A percentile compares a stretch with the other conserved stretches of the same genome.
Conservation (phyloP, 1,140 invertebrate genomes). For the Hylaeus volcanicus region DNA sequence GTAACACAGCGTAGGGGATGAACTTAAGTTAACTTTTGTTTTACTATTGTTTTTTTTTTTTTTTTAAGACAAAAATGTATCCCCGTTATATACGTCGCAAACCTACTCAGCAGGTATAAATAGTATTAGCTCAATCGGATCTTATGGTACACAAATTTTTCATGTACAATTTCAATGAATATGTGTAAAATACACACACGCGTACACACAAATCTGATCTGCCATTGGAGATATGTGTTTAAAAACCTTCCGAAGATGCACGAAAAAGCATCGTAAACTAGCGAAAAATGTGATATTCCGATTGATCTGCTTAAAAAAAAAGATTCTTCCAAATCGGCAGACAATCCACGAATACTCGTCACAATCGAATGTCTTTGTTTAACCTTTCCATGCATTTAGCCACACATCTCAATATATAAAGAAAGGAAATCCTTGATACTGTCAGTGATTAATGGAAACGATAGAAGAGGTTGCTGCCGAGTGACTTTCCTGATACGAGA, state of each 20-base stretch:
- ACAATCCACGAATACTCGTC: conserved; percentile 51
- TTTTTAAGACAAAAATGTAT: conserved; percentile 45
- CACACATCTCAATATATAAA: conserved; percentile 54
- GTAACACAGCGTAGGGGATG: conserved; percentile 42
- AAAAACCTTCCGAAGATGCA: conserved; percentile 64
- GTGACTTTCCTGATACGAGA: conserved; percentile 86
- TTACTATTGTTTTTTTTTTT: background rate
- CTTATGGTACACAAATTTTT: conserved; percentile 56
- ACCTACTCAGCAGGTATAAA: conserved; percentile 62
- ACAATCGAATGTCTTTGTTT: conserved; percentile 49
- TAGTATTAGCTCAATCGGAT: conserved; percentile 52
- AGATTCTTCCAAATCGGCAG: conserved; percentile 49
- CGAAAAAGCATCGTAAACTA: conserved; percentile 61
- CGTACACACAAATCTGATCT: conserved; percentile 48
- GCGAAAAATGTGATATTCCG: conserved; percentile 51
- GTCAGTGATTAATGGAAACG: conserved; percentile 80
- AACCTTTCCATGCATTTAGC: conserved; percentile 52
- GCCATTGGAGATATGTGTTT: conserved; percentile 69
- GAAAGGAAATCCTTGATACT: conserved; percentile 57
- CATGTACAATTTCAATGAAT: conserved; percentile 63
- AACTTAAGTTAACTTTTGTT: conserved; percentile 49
- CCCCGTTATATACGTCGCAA: conserved; percentile 52
- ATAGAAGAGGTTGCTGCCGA: conserved; percentile 78
- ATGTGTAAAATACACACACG: conserved; percentile 25
- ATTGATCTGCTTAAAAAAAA: conserved; percentile 45